Conservation (phyloP, 2,113 vertebrate genomes). For the Oryctolagus cuniculus region mOryCun1.1 NC_091443.1:31140001-31140500, state of each 20-base stretch:
- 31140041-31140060: constrained; percentile 7
- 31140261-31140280: constrained; percentile 70
- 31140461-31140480: constrained; percentile 28
- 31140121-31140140: constrained; percentile 63
- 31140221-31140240: constrained; percentile 75
- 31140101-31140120: constrained; percentile 19
- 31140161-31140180: constrained; percentile 63
- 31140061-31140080: neutral
- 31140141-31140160: constrained; percentile 62
- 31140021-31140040: neutral
- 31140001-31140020: neutral
- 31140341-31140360: constrained; percentile 77
- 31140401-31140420: constrained; percentile 64
- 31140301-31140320: constrained; percentile 68
- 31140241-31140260: constrained; percentile 77
- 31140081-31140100: constrained; percentile 62
- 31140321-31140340: constrained; percentile 73
- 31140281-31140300: constrained; percentile 74
- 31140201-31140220: constrained; percentile 75
- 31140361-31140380: constrained; percentile 74
- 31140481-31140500: neutral
- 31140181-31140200: constrained; percentile 67
- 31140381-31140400: constrained; percentile 67
- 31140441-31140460: constrained; percentile 23
- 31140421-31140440: constrained; percentile 24